Percentiles rank a stretch among this genome's conserved stretches.
Conservation (phyloP, 2,797 vertebrate genomes). For the Carduelis carduelis region DNA sequence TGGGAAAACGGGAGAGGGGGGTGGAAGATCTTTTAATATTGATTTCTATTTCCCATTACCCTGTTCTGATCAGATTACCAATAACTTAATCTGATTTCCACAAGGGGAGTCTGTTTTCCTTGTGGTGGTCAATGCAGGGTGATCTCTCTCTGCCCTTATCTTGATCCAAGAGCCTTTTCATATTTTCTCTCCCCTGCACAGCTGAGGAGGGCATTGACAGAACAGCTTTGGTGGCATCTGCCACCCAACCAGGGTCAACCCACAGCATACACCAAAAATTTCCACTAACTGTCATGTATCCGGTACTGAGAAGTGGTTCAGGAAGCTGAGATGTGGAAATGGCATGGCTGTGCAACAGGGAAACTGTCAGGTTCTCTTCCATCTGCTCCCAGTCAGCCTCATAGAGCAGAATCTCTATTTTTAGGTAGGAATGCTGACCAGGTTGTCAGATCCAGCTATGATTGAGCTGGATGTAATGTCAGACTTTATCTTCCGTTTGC, state of each 20-base stretch:
- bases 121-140: background rate
- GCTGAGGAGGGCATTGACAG: background rate
- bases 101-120: background rate
- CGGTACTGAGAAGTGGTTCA: background rate
- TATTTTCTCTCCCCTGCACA: background rate
- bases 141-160: background rate
- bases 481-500: constrained; percentile 11
- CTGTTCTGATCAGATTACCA: background rate
- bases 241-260: background rate
- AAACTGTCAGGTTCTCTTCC: background rate
- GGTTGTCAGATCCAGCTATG: background rate
- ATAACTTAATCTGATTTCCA: background rate
- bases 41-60: background rate
- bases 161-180: background rate
- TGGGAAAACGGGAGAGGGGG: background rate
- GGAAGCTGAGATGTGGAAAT: background rate
- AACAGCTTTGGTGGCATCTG: background rate
- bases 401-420: background rate
- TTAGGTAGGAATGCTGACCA: background rate
- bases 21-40: background rate
- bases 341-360: background rate
- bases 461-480: background rate
- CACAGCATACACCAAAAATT: background rate
- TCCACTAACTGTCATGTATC: background rate
- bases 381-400: background rate